Percentiles rank a stretch among this genome's conserved stretches.
Conservation (phyloP, 2,888 invertebrate genomes). For the Sarcophaga rosellei region DNA sequence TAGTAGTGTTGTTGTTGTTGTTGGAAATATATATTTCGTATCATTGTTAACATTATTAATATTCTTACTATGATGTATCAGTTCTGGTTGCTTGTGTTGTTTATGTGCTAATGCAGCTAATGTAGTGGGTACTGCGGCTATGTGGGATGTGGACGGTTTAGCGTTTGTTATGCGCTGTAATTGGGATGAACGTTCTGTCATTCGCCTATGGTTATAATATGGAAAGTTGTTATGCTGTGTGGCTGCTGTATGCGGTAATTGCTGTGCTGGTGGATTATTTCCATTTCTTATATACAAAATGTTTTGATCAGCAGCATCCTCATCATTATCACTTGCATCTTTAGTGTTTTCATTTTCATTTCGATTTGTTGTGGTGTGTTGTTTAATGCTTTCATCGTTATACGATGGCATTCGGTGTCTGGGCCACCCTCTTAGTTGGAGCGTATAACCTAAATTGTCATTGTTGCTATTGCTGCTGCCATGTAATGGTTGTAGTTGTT, state of each 20-base stretch:
- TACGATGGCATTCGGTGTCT: constrained; percentile 43
- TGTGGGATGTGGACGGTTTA: constrained; percentile 66
- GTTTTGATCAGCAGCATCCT: constrained; percentile 34
- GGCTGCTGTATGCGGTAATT: constrained; percentile 22
- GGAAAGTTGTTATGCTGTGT: constrained; percentile 49
- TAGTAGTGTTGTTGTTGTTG: constrained; percentile 9
- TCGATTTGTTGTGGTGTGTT: constrained; percentile 29
- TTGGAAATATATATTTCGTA: constrained; percentile 50
- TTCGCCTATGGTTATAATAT: constrained; percentile 20
- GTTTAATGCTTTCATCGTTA: constrained; percentile 62
- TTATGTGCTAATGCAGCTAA: constrained; percentile 56
- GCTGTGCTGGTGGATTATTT: constrained; percentile 17
- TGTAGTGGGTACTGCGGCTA: constrained; percentile 46
- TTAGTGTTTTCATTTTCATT: constrained; percentile 37
- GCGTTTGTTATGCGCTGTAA: constrained; percentile 64
- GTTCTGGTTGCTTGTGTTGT: constrained; percentile 63
- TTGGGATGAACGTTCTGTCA: constrained; percentile 74
- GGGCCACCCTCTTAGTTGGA: constrained; percentile 46
- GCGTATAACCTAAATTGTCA: constrained; percentile 50
- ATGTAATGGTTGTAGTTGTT: constrained; percentile 69
- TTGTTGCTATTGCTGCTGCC: constrained; percentile 38
- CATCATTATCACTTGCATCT: constrained; percentile 44
- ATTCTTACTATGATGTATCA: constrained; percentile 62
- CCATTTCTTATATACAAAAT: constrained; percentile 48
- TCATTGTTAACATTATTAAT: constrained; percentile 52